phyloP scores from a whole-genome alignment of 2,113 vertebrate genomes.

The Microcebus griseorufus region DNA sequence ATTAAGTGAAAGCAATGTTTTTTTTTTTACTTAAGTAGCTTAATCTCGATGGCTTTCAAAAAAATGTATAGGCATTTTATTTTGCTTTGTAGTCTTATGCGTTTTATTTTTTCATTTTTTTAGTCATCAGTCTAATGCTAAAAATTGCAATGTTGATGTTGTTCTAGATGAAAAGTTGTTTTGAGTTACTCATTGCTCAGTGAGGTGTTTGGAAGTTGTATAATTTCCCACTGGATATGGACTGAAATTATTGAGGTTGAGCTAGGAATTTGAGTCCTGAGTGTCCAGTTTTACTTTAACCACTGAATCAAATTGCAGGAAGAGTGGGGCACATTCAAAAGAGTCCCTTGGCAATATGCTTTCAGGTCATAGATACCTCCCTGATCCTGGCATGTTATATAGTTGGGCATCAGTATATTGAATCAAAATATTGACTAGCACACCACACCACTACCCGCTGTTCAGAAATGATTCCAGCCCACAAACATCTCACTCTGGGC shows the following conservation, averaged over 20 bases:
- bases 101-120: background rate
- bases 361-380: background rate
- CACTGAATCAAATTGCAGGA: conserved; percentile 56
- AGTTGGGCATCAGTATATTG: background rate
- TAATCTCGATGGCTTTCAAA: background rate
- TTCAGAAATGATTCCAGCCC: background rate
- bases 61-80: background rate
- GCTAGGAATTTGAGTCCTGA: conserved; percentile 19
- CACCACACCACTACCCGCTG: background rate
- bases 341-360: background rate
- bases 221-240: background rate
- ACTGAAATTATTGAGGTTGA: background rate
- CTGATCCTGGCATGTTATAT: background rate
- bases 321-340: conserved; percentile 63
- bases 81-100: background rate
- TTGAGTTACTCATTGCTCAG: background rate
- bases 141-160: background rate
- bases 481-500: fast-evolving
- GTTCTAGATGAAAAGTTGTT: background rate
- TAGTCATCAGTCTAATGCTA: background rate
- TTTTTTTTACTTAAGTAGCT: background rate
- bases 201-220: background rate
- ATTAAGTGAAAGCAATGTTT: background rate
- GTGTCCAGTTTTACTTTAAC: conserved; percentile 43
- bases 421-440: background rate